A percentile compares a stretch with the other conserved stretches of the same genome.
Conservation (phyloP, 2,888 invertebrate genomes). For the Drosophila lutescens region DNA sequence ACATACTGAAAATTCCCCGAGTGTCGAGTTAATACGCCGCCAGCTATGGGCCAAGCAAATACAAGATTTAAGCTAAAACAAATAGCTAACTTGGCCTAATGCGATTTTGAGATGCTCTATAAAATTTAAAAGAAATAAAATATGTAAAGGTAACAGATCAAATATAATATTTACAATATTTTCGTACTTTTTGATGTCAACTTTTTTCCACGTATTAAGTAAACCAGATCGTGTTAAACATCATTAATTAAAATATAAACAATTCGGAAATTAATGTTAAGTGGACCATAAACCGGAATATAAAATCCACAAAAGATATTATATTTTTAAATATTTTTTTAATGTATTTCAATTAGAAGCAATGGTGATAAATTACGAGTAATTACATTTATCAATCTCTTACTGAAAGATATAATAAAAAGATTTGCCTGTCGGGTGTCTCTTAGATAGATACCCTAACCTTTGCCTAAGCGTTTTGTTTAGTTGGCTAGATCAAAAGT, state of each 20-base stretch:
- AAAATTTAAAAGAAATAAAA: background rate
- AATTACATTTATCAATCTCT: background rate
- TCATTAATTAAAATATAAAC: background rate
- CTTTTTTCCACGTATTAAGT: background rate
- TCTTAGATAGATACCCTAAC: background rate
- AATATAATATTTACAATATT: too few species aligned
- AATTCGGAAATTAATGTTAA: background rate
- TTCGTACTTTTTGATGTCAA: too few species aligned
- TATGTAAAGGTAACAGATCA: background rate
- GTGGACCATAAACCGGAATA: background rate
- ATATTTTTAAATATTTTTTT: background rate
- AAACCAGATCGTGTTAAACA: too few species aligned
- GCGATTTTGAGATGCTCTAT: constrained; percentile 51
- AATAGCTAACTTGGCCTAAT: background rate
- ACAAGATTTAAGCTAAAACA: constrained; percentile 45
- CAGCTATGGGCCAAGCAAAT: constrained; percentile 78
- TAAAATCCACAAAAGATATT: background rate
- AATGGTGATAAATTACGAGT: background rate
- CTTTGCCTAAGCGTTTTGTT: constrained; percentile 29
- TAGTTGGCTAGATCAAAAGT: constrained; percentile 56
- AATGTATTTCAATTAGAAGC: background rate
- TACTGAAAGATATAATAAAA: too few species aligned
- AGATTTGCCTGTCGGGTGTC: background rate
- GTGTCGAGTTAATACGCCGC: constrained; percentile 61
- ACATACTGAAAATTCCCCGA: constrained; percentile 66